Conservation (phyloP, 2,888 invertebrate genomes). For the Dysmachus trigonus region DNA sequence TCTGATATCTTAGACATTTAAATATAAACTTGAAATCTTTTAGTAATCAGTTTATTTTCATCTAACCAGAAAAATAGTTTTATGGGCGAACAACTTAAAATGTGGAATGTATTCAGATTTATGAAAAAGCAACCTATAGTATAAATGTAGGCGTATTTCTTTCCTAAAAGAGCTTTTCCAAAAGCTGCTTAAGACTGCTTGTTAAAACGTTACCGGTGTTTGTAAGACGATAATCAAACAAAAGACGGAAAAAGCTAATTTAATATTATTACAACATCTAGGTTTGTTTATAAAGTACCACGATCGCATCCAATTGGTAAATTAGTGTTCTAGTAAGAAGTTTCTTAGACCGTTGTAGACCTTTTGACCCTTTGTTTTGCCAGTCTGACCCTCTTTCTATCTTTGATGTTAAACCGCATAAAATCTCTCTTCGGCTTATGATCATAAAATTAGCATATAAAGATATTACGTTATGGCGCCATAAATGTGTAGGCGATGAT, state of each 20-base stretch:
- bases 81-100: neutral
- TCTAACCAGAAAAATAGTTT: neutral
- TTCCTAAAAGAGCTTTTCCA: neutral
- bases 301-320: neutral
- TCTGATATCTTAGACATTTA: too few species aligned
- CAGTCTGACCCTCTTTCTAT: neutral
- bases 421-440: neutral
- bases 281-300: neutral
- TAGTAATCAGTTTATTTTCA: neutral
- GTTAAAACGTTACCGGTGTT: neutral
- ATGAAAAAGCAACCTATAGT: neutral
- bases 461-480: slow-evolving; percentile 4
- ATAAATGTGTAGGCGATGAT: neutral
- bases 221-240: neutral
- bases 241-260: neutral
- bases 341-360: neutral
- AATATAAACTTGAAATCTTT: too few species aligned
- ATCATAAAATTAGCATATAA: slow-evolving; percentile 27
- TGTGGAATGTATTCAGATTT: neutral
- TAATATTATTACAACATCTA: neutral
- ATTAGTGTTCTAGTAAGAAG: neutral
- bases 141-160: neutral
- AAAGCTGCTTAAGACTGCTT: too few species aligned
- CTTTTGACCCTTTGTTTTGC: neutral
- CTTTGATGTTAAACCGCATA: neutral